These are phyloP conservation scores for Macrobrachium nipponense DNA, from an alignment of 1,140 invertebrate species.

Conservation along the genomic window DNA sequence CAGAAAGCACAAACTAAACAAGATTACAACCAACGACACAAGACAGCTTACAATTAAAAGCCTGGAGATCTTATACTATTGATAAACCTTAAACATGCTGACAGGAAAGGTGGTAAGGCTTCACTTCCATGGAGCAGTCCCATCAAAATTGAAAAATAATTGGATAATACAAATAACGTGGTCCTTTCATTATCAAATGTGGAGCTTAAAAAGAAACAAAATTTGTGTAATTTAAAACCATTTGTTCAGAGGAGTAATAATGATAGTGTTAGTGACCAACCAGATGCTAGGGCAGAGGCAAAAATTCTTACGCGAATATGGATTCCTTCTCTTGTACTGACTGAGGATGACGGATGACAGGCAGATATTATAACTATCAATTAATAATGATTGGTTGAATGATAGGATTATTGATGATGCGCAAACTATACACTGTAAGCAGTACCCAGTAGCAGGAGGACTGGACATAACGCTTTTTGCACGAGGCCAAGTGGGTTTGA, in stretches of 20 bases:
- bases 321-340: too few species aligned
- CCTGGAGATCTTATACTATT: slow-evolving; percentile 44
- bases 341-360: slow-evolving; percentile 20
- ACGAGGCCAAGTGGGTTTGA: slow-evolving; percentile 31
- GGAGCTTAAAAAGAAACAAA: slow-evolving; percentile 11
- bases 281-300: slow-evolving; percentile 29
- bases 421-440: slow-evolving; percentile 33
- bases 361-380: slow-evolving; percentile 24
- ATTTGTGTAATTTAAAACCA: neutral
- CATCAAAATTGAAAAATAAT: slow-evolving; percentile 37
- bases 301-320: neutral
- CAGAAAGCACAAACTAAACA: slow-evolving; percentile 31
- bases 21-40: slow-evolving; percentile 5
- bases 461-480: slow-evolving; percentile 33
- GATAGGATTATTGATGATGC: slow-evolving; percentile 29
- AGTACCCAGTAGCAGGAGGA: slow-evolving; percentile 30
- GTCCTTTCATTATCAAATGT: slow-evolving; percentile 35
- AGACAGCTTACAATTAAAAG: slow-evolving; percentile 36
- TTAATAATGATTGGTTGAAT: slow-evolving; percentile 38
- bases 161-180: slow-evolving; percentile 36
- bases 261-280: slow-evolving; percentile 38
- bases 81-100: slow-evolving; percentile 33
- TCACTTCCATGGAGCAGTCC: slow-evolving; percentile 37
- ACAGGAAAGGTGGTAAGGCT: slow-evolving; percentile 38
- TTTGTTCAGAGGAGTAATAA: slow-evolving; percentile 24